phyloP scores from a whole-genome alignment of 2,797 vertebrate species.

The Sebastes miniatus region DNA sequence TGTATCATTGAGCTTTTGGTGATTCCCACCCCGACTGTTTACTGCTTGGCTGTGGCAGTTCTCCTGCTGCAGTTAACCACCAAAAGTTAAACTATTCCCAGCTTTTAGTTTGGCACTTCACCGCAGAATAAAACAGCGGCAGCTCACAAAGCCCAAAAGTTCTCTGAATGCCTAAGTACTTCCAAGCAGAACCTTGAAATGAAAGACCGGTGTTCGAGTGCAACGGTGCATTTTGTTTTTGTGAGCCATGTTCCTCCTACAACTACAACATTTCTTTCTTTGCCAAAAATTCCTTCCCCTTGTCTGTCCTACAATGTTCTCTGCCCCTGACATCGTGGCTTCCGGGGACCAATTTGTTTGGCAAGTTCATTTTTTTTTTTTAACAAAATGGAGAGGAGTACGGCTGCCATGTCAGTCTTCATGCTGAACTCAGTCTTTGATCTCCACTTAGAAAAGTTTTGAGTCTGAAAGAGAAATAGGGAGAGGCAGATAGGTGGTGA shows the following conservation, averaged over 20 bases:
- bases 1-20: too few relatives aligned
- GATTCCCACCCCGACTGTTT: neutral
- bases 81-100: neutral
- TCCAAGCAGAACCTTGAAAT: neutral
- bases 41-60: neutral
- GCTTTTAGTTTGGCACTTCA: neutral
- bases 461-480: neutral
- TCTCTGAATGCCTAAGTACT: neutral
- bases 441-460: neutral
- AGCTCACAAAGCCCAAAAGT: neutral
- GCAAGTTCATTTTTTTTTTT: neutral
- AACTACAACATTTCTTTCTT: neutral
- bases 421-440: neutral
- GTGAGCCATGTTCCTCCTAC: neutral
- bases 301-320: neutral
- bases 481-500: neutral
- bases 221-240: neutral
- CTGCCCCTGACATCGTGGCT: neutral
- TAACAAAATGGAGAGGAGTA: neutral
- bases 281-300: neutral
- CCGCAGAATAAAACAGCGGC: neutral
- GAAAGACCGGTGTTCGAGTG: neutral
- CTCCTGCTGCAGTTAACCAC: neutral
- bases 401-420: constrained; percentile 8
- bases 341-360: constrained; percentile 14